Conservation (phyloP, 2,797 vertebrate genomes). For the Sandelia bainsii region DNA sequence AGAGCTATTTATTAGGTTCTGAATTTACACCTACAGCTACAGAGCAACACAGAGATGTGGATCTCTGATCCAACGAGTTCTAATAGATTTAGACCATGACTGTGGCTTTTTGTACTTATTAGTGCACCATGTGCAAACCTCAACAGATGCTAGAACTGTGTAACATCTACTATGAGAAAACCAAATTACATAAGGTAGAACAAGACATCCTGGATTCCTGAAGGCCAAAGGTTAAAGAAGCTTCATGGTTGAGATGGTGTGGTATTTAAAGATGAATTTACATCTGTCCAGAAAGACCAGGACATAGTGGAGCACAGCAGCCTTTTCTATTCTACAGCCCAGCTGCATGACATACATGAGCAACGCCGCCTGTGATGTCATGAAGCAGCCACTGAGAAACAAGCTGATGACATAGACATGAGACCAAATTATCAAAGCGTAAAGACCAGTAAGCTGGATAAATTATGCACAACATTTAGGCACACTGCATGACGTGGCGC, state of each 20-base stretch:
- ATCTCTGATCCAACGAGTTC: not conserved
- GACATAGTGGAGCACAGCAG: conserved; percentile 29
- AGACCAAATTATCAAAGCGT: conserved; percentile 38
- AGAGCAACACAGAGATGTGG: conserved; percentile 4
- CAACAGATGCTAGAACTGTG: conserved; percentile 1
- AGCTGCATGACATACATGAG: conserved; percentile 54
- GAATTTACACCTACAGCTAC: conserved; percentile 11
- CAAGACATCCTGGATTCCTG: conserved; percentile 30
- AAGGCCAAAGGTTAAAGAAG: conserved; percentile 52
- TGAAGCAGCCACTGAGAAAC: conserved; percentile 43
- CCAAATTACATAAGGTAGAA: conserved; percentile 3
- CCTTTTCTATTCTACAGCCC: conserved; percentile 38
- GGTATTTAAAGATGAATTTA: conserved; percentile 40
- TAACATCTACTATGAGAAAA: conserved; percentile 11
- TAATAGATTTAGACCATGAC: conserved; percentile 6
- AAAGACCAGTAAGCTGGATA: conserved; percentile 4
- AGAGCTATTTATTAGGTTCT: conserved; percentile 24
- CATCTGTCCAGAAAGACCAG: conserved; percentile 31
- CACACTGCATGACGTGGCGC: conserved; percentile 63
- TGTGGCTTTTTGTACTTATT: not conserved
- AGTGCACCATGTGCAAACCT: conserved; percentile 16
- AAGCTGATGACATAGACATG: conserved; percentile 29
- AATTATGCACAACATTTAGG: conserved; percentile 25
- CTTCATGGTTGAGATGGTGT: conserved; percentile 45
- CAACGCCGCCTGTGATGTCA: conserved; percentile 58